Evolutionary conservation across 2,888 invertebrate genomes (phyloP), one percentile per base, ranked within the genome.

Genomic region (Lymantria dispar): DNA sequence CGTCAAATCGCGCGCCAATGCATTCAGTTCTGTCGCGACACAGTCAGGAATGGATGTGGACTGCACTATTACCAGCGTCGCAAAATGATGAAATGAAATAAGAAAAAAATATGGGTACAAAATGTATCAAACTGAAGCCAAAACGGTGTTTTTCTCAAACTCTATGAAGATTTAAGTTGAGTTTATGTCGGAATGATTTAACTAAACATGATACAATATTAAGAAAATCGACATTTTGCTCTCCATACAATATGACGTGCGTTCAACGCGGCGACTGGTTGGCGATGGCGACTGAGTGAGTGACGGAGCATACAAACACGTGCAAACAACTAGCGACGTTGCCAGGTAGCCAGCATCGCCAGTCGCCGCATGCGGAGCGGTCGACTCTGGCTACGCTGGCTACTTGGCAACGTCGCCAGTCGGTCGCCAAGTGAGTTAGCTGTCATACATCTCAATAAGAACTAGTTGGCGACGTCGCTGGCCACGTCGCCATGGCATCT

Each of bases 371-470:
- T 36, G 37, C 36, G 8, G 50, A 52, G 14, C 47, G 10, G 50
- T 38, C 14, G 22, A 12, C 45, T 14, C 43, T 50, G 48, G 52
- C 52, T 33, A 57, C 47, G 37, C 37, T 37, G 7, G 8, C 37
- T 9, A 37, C 11, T 58, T 58, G 50, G 46, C 54, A 48, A 52
- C 54, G 54, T 50, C 48, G 50, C 54, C 56, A 52, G 39, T 48
- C 53, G 48, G 55, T 49, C 51, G 41, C 54, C 43, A 12, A 29
- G 54, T 56, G 58, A 59, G 48, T 46, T 49, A 58, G 14, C 13
- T 43, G 29, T 3, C 54, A 55, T 55, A 53, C 47, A 52, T 56
- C 47, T 29, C 10, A 52, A 50, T 55, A 52, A 48, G 1, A 53
- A 52, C n/a, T 44, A 37, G 8, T 49, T 53, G 53, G 53, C 45